Base-by-base conservation (phyloP, 2,888 invertebrate genomes). In the Dyspetes luteomarginatus region DNA sequence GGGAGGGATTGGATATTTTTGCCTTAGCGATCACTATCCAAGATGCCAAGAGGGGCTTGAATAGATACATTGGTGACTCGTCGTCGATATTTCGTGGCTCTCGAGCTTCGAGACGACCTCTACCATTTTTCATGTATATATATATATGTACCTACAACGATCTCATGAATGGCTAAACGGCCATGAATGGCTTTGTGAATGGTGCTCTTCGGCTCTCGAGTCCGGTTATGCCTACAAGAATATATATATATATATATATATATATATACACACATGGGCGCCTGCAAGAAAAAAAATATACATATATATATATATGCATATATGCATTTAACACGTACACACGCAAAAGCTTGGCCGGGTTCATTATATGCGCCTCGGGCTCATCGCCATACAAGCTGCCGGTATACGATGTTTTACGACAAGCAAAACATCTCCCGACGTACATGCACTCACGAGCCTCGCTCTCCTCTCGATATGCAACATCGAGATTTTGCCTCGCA, bases 121-220 rank as follows among this genome's bases (percentile, higher is more conserved):
- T 3, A 48, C 56, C 15, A 12, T 4, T 24, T 19, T 55, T 26
- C 24, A 3, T 50, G 17, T 12, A 36, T 15, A 24, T 30, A 12
- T 45, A 19, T 45, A 45, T 43, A 12, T 56, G 19, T 72, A 71
- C 24, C 15, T 48, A 43, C 45, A 43, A 30, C 65, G 55, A 65
- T 76, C 80, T 80, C 76, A 80, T 76, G 76, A 80, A 80, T 76
- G 80, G 76, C 80, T 76, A 76, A 80, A 80, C 80, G 75, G 22
- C 62, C 80, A 72, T 76, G 80, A 80, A 80, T 76, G 80, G 80
- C 72, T 76, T 67, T 60, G 80, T 76, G 80, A 80, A 80, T 76
- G 80, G 80, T 67, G 71, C 65, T 65, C 68, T 43, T 45, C 50
- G 19, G 43, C 43, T 41, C 60, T 30, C 41, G 65, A 64, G 62